Percentiles rank a stretch among this genome's conserved stretches.
Evolutionary conservation across 2,888 invertebrate genomes (phyloP).

Genomic region (Dryococelus australis): DNA sequence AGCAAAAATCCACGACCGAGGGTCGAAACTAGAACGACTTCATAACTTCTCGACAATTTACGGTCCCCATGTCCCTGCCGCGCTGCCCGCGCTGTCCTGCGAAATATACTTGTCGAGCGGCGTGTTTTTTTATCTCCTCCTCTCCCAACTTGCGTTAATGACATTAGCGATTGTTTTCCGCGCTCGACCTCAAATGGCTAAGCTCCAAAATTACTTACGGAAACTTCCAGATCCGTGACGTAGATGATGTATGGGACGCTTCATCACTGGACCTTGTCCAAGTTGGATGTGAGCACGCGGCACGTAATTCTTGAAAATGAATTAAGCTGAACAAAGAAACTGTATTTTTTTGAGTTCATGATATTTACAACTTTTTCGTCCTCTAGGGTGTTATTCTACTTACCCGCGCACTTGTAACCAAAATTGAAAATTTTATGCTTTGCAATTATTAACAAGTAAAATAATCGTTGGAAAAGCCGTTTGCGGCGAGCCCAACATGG

Average conservation of each 20-base stretch:
- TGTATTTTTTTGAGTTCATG: too few species aligned
- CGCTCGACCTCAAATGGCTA: neutral
- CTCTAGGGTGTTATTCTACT: too few species aligned
- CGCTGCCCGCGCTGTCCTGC: neutral
- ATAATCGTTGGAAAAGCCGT: too few species aligned
- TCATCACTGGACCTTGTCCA: neutral
- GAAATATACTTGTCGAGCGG: neutral
- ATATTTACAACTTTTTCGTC: too few species aligned
- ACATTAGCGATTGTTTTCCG: neutral
- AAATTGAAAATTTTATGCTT: too few species aligned
- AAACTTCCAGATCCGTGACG: neutral
- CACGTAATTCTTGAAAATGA: neutral
- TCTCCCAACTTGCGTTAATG: neutral
- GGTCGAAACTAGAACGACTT: neutral
- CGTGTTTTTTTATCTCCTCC: too few species aligned
- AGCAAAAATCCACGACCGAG: neutral
- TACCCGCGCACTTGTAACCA: too few species aligned
- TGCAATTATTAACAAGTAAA: too few species aligned
- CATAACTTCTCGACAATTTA: neutral
- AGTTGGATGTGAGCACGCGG: neutral
- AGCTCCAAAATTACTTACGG: neutral
- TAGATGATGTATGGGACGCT: neutral
- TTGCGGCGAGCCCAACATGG: too few species aligned
- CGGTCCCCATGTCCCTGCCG: neutral
- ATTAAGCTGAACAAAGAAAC: neutral